Evolutionary conservation across 2,888 invertebrate species (phyloP).

Genomic region (Acleris emargana): DNA sequence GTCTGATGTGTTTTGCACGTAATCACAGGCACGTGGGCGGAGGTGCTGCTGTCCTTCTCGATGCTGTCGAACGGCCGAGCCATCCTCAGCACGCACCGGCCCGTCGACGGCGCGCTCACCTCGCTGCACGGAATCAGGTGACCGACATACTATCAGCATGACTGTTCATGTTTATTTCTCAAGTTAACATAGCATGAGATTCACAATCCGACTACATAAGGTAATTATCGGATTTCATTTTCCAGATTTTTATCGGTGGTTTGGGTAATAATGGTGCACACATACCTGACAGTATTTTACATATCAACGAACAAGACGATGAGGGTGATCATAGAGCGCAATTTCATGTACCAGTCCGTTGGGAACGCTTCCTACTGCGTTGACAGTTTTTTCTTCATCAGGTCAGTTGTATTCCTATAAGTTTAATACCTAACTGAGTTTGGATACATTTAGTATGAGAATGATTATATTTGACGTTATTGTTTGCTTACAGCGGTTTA

Average conservation of each 20-base stretch:
- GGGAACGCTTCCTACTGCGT: slow-evolving; percentile 94
- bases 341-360: slow-evolving; percentile 91
- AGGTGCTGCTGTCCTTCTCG: slow-evolving; percentile 89
- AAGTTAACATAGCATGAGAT: too few relatives aligned
- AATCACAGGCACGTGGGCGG: slow-evolving; percentile 80
- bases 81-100: slow-evolving; percentile 87
- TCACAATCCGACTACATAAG: neutral
- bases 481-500: slow-evolving; percentile 83
- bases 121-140: slow-evolving; percentile 90
- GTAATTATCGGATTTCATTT: neutral
- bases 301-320: slow-evolving; percentile 90
- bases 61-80: slow-evolving; percentile 89
- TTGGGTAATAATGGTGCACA: slow-evolving; percentile 94
- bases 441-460: neutral
- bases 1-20: neutral
- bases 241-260: slow-evolving; percentile 88
- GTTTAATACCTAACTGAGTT: neutral
- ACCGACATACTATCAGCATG: slow-evolving; percentile 5
- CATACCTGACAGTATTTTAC: slow-evolving; percentile 91
- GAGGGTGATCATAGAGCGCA: slow-evolving; percentile 88
- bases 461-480: neutral
- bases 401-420: slow-evolving; percentile 74
- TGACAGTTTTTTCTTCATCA: slow-evolving; percentile 94
- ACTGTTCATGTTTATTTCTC: too few relatives aligned
- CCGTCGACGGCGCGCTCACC: slow-evolving; percentile 86